Conservation (phyloP, 2,888 invertebrate species). For the Idaea aversata region DNA sequence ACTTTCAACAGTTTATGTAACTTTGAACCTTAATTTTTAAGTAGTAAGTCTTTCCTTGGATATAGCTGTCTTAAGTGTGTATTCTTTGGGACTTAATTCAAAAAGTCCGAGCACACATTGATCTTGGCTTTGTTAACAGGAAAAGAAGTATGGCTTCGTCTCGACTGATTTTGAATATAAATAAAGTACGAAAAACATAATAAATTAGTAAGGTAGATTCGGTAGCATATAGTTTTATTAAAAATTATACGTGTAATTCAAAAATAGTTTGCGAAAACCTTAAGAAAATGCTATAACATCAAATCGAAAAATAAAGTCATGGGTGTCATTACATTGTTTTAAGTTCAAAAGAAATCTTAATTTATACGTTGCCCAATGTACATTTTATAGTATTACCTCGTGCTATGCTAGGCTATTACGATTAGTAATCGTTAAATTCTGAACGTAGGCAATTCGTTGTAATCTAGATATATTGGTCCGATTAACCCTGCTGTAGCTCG, state of each 20-base stretch:
- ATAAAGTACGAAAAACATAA: neutral
- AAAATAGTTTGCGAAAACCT: too few relatives aligned
- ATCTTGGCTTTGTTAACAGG: slow-evolving; percentile 42
- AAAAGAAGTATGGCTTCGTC: slow-evolving; percentile 18
- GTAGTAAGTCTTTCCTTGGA: slow-evolving; percentile 23
- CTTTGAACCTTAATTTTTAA: slow-evolving; percentile 29
- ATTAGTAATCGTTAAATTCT: too few relatives aligned
- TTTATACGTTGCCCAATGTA: too few relatives aligned
- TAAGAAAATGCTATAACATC: too few relatives aligned
- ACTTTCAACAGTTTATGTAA: slow-evolving; percentile 40
- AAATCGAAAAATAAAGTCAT: too few relatives aligned
- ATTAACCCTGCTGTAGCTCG: neutral
- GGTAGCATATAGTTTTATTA: too few relatives aligned
- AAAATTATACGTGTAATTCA: too few relatives aligned
- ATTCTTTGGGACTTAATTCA: slow-evolving; percentile 52
- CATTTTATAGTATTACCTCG: too few relatives aligned
- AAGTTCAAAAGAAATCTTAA: too few relatives aligned
- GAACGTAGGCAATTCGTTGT: neutral
- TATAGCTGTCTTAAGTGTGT: slow-evolving; percentile 31
- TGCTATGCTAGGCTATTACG: too few relatives aligned
- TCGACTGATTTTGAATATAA: slow-evolving; percentile 16
- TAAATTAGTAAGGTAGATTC: too few relatives aligned
- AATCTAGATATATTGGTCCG: neutral
- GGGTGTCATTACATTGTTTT: too few relatives aligned
- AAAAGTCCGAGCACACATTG: slow-evolving; percentile 58